Percentiles rank a stretch among this genome's conserved stretches.
phyloP scores from a whole-genome alignment of 1,140 invertebrate species.

The Archivesica marissinica region DNA sequence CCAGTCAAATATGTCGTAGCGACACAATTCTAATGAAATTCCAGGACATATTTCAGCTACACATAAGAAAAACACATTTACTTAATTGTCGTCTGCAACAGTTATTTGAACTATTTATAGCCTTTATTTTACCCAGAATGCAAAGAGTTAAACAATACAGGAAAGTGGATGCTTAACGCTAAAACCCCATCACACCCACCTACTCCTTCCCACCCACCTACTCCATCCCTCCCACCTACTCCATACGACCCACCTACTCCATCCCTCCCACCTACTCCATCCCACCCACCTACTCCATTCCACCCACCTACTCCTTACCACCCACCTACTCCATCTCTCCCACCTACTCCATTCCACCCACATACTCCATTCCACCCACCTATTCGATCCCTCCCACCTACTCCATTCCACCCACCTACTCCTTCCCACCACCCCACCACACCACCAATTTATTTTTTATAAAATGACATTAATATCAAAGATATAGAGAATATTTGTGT shows the following conservation, averaged over 20 bases:
- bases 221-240: neutral
- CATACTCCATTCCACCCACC: neutral
- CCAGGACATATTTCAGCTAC: too few relatives aligned
- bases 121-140: too few relatives aligned
- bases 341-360: too few relatives aligned
- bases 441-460: neutral
- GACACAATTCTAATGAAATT: too few relatives aligned
- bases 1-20: too few relatives aligned
- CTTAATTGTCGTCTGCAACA: too few relatives aligned
- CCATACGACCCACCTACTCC: conserved; percentile 2
- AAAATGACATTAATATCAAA: neutral
- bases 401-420: neutral
- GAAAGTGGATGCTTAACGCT: too few relatives aligned
- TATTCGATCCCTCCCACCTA: neutral
- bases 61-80: too few relatives aligned
- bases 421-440: neutral
- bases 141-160: too few relatives aligned
- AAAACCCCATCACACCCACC: neutral
- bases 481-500: too few relatives aligned
- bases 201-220: neutral
- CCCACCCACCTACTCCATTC: too few relatives aligned
- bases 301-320: neutral
- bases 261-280: neutral
- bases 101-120: too few relatives aligned
- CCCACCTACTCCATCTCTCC: neutral